Evolutionary conservation across 2,888 invertebrate species (phyloP).

Genomic region (Teleiodes luculella): DNA sequence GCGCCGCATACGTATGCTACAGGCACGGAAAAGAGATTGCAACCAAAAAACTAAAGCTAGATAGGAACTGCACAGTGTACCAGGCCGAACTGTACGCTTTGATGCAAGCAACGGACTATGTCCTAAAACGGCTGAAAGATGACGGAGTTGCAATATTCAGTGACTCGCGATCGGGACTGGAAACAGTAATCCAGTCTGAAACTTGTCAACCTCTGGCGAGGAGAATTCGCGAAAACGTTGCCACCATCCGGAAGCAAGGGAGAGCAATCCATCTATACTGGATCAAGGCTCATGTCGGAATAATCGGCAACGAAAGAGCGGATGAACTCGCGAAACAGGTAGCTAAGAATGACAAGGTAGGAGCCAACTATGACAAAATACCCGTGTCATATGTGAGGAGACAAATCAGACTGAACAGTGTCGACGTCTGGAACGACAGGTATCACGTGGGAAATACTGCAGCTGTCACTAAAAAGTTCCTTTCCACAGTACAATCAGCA

Average conservation of each 20-base stretch:
- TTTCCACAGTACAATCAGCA: background rate
- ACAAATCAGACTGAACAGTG: background rate
- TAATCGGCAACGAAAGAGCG: background rate
- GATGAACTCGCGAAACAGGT: conserved; percentile 20
- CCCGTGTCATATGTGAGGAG: conserved; percentile 10
- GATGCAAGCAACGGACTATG: background rate
- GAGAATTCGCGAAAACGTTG: background rate
- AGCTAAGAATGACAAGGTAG: background rate
- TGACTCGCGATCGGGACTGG: conserved; percentile 2
- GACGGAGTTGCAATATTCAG: background rate
- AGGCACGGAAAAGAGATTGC: background rate
- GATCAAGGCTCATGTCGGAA: background rate
- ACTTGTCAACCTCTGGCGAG: background rate
- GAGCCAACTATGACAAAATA: conserved; percentile 5
- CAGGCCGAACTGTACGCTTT: conserved; percentile 5
- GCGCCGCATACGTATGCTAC: background rate
- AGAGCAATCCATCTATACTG: background rate
- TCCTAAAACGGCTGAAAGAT: background rate
- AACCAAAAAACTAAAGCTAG: conserved; percentile 7
- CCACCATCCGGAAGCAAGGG: background rate
- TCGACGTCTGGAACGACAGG: conserved; percentile 8
- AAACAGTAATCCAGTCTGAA: background rate
- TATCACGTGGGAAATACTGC: background rate
- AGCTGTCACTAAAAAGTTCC: background rate
- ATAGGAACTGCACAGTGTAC: conserved; percentile 4